Percentiles rank a stretch among this genome's conserved stretches.
These are phyloP conservation scores for Sipha maydis DNA, from an alignment of 2,888 invertebrate species.

Conservation along the genomic window DNA sequence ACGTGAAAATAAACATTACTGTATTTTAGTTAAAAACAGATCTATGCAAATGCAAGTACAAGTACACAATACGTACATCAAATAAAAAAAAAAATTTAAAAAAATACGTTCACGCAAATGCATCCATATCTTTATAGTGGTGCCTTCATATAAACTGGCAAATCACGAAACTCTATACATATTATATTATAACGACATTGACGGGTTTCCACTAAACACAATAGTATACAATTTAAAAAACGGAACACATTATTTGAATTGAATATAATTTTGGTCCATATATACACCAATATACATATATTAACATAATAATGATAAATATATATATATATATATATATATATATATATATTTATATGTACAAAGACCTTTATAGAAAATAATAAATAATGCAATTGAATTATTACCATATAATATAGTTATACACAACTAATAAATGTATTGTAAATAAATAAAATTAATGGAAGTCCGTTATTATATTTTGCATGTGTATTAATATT, in stretches of 20 bases:
- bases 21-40: background rate
- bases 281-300: too few species aligned
- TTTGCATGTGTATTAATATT: background rate
- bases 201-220: background rate
- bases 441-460: background rate
- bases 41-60: too few species aligned
- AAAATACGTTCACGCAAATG: background rate
- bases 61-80: background rate
- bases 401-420: background rate
- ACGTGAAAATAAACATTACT: background rate
- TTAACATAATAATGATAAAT: too few species aligned
- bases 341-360: too few species aligned
- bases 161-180: background rate
- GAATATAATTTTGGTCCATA: too few species aligned
- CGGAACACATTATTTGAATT: too few species aligned
- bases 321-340: too few species aligned
- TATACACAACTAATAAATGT: background rate
- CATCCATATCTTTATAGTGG: background rate
- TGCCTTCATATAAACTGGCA: background rate
- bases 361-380: too few species aligned
- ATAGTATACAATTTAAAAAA: background rate
- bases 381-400: background rate
- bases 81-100: background rate
- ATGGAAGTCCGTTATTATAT: background rate
- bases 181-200: background rate